These are phyloP conservation scores for Tenthredo mesomela DNA, from an alignment of 2,888 invertebrate species.

Conservation along the genomic window DNA sequence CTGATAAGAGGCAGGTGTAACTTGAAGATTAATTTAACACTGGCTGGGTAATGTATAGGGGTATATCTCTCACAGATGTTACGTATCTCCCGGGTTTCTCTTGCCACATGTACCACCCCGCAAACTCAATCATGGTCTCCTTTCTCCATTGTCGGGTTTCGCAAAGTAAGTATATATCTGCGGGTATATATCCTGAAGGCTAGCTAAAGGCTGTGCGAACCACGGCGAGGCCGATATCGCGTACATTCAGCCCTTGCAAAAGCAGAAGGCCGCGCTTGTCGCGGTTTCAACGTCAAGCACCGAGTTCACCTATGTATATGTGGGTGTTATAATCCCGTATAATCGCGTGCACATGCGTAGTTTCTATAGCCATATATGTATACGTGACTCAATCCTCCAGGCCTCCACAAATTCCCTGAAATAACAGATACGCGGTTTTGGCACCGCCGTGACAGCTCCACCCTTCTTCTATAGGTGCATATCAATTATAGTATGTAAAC, in stretches of 20 bases:
- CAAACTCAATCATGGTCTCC: slow-evolving; percentile 48
- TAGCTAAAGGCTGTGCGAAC: slow-evolving; percentile 31
- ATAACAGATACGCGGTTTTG: slow-evolving; percentile 67
- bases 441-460: slow-evolving; percentile 62
- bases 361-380: neutral
- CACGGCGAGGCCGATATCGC: slow-evolving; percentile 29
- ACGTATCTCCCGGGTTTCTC: slow-evolving; percentile 25
- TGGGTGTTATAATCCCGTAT: slow-evolving; percentile 53
- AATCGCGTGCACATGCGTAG: slow-evolving; percentile 40
- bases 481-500: neutral
- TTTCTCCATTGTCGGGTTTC: slow-evolving; percentile 30
- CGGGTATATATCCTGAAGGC: slow-evolving; percentile 32
- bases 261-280: slow-evolving; percentile 41
- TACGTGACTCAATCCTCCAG: slow-evolving; percentile 13
- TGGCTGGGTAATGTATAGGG: neutral
- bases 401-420: slow-evolving; percentile 60
- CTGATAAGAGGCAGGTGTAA: neutral
- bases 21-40: neutral
- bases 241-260: slow-evolving; percentile 30
- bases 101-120: slow-evolving; percentile 37
- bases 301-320: neutral
- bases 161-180: slow-evolving; percentile 53
- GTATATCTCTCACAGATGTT: slow-evolving; percentile 13
- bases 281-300: slow-evolving; percentile 45
- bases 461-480: slow-evolving; percentile 47